Evolutionary conservation across 2,797 vertebrate species (phyloP).

Genomic region (Callimico goeldii): DNA sequence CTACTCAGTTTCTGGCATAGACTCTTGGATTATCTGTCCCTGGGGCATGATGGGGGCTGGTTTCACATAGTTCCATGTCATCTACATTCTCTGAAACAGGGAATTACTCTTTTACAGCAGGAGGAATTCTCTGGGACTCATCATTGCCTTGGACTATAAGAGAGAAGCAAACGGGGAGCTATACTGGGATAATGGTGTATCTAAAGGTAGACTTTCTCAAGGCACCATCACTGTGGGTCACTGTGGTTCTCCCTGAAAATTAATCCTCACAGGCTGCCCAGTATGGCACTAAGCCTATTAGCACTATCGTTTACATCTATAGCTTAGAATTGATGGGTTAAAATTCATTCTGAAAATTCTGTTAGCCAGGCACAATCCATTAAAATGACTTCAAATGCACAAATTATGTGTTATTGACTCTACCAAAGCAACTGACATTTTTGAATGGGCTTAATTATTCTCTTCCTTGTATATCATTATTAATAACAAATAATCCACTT

Average conservation of each 20-base stretch:
- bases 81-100: not conserved
- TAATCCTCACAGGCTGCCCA: not conserved
- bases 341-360: not conserved
- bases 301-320: not conserved
- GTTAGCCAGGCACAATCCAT: not conserved
- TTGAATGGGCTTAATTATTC: not conserved
- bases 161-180: conserved; percentile 89
- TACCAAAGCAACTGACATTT: not conserved
- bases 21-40: not conserved
- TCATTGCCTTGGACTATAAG: conserved; percentile 91
- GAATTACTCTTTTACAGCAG: conserved; percentile 85
- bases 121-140: conserved; percentile 91
- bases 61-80: not conserved
- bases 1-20: not conserved
- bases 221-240: fast-evolving
- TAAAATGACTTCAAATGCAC: not conserved
- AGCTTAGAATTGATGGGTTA: not conserved
- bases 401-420: not conserved
- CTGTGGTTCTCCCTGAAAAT: not conserved
- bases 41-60: not conserved
- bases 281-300: fast-evolving
- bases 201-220: conserved; percentile 86
- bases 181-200: conserved; percentile 98
- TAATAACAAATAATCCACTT: not conserved
- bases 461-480: not conserved